phyloP scores from a whole-genome alignment of 2,113 vertebrate species.

The Merops nubicus region DNA sequence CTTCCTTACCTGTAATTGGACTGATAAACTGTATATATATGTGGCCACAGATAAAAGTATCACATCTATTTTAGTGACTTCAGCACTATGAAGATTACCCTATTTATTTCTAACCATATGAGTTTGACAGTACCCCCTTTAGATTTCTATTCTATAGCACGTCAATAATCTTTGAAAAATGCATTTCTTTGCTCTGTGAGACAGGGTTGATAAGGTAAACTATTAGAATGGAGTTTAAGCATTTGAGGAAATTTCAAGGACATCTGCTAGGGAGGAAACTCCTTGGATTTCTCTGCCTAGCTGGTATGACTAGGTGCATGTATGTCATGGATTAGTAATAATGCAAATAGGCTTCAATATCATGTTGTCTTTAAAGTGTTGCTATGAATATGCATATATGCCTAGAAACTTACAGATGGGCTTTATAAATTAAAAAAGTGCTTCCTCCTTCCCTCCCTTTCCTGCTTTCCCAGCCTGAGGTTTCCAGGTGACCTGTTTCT shows the following conservation, averaged over 20 bases:
- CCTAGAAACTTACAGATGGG: background rate
- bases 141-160: background rate
- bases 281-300: background rate
- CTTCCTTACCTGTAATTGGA: slow-evolving; percentile 33
- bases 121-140: background rate
- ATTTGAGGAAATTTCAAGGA: slow-evolving; percentile 29
- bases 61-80: slow-evolving; percentile 9
- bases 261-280: background rate
- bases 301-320: background rate
- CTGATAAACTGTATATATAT: slow-evolving; percentile 39
- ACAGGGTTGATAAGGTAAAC: slow-evolving; percentile 22
- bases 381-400: background rate
- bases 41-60: slow-evolving; percentile 20
- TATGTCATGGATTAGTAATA: background rate
- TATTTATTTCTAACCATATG: background rate
- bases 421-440: background rate
- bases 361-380: background rate
- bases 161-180: slow-evolving; percentile 22
- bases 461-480: background rate
- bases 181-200: slow-evolving; percentile 7
- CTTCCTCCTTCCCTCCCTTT: background rate
- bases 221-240: background rate
- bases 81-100: background rate
- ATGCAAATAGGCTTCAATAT: background rate
- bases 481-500: background rate